phyloP scores from a whole-genome alignment of 2,888 invertebrate species.

The Pristionchus japonicus region DNA sequence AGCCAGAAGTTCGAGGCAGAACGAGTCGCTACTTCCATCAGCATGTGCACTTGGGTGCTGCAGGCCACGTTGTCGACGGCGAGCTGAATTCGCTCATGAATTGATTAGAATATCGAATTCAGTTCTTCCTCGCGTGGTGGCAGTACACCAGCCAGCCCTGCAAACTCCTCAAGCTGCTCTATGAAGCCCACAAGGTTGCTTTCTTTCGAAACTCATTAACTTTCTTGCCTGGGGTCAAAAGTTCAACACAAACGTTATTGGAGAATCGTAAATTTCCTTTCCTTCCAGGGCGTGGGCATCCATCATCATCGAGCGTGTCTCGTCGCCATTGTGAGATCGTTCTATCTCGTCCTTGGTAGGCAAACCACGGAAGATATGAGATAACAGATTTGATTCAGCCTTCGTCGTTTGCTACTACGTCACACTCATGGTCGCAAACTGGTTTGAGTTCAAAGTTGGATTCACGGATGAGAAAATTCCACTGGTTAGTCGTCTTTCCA shows the following conservation, averaged over 20 bases:
- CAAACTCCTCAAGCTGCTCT: neutral
- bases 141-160: slow-evolving; percentile 23
- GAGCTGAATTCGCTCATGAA: neutral
- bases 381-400: neutral
- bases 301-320: slow-evolving; percentile 24
- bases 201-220: neutral
- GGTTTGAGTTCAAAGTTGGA: neutral
- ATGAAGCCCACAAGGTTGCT: slow-evolving; percentile 9
- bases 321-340: neutral
- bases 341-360: neutral
- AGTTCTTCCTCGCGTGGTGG: slow-evolving; percentile 37
- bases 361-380: neutral
- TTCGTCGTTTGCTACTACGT: neutral
- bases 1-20: neutral
- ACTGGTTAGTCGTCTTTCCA: neutral
- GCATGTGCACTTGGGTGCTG: neutral
- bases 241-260: neutral
- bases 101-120: neutral
- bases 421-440: neutral
- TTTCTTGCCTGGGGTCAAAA: neutral
- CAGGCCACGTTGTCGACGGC: slow-evolving; percentile 28
- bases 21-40: neutral
- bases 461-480: neutral
- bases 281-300: slow-evolving; percentile 39
- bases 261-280: neutral